A percentile compares a stretch with the other conserved stretches of the same genome.
These are phyloP conservation scores for Lycopodina hypogea DNA, from an alignment of 37 sponge, comb jelly and placozoan genomes.

Conservation along the genomic window DNA sequence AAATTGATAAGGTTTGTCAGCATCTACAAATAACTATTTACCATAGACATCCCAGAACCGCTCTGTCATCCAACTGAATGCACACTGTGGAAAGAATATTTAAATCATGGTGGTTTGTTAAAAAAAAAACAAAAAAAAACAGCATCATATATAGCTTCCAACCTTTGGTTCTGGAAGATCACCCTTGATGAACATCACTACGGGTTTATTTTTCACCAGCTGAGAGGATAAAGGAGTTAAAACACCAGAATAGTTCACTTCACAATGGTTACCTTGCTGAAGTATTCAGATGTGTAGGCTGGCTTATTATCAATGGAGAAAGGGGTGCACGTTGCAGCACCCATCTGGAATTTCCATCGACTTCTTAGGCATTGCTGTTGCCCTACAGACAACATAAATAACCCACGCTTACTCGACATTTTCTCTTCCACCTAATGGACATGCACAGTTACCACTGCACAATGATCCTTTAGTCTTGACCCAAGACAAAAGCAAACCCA, in stretches of 20 bases:
- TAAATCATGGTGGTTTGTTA: too few relatives aligned
- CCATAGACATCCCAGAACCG: conserved; percentile 94
- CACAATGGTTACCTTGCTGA: conserved; percentile 6
- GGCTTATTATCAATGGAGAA: too few relatives aligned
- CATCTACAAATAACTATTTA: conserved; percentile 1
- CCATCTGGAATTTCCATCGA: too few relatives aligned
- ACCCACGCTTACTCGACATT: too few relatives aligned
- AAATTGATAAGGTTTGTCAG: too few relatives aligned
- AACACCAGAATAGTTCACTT: neutral
- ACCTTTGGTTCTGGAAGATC: conserved; percentile 83
- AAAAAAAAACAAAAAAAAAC: neutral
- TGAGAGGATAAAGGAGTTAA: neutral
- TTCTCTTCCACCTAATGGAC: too few relatives aligned
- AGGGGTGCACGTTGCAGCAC: too few relatives aligned
- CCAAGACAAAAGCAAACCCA: too few relatives aligned
- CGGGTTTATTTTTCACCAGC: conserved; percentile 61
- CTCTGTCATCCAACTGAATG: conserved; percentile 89
- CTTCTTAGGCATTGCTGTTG: too few relatives aligned
- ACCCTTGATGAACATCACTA: conserved; percentile 97
- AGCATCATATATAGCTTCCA: neutral
- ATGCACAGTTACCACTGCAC: too few relatives aligned
- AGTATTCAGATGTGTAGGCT: conserved; percentile 21
- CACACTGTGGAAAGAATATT: conserved; percentile 69
- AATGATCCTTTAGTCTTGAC: too few relatives aligned
- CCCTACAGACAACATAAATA: too few relatives aligned